phyloP scores from a whole-genome alignment of 2,888 invertebrate species.

The Acanthoscelides obtectus region DNA sequence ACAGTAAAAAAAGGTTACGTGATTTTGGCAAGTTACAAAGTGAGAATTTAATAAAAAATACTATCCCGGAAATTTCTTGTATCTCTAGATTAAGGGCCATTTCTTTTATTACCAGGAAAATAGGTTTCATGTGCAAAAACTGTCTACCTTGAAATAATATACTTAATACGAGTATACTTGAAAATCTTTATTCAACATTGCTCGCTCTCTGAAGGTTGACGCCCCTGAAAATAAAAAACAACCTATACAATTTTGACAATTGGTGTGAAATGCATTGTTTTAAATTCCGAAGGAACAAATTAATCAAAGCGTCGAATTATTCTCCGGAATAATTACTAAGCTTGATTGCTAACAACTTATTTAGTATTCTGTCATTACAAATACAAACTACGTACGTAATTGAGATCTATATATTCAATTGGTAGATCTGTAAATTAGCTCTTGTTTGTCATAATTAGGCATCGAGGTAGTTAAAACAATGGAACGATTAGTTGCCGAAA shows the following conservation, averaged over 20 bases:
- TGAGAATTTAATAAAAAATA: too few species aligned
- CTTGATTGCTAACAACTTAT: neutral
- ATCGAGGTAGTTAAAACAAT: neutral
- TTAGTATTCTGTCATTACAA: neutral
- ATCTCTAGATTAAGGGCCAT: too few species aligned
- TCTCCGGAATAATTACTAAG: too few species aligned
- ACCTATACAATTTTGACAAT: neutral
- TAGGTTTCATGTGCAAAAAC: too few species aligned
- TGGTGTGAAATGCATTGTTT: neutral
- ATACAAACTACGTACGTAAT: neutral
- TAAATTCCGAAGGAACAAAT: neutral
- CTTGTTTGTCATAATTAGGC: neutral
- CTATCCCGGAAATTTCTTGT: too few species aligned
- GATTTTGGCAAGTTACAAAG: too few species aligned
- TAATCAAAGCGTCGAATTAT: neutral
- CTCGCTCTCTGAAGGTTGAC: neutral
- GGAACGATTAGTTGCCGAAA: too few species aligned
- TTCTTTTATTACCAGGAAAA: too few species aligned
- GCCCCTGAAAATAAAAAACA: neutral
- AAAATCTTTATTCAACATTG: too few species aligned
- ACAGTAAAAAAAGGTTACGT: too few species aligned
- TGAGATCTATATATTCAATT: neutral
- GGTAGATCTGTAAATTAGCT: neutral
- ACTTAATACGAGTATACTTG: too few species aligned
- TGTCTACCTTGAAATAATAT: too few species aligned